Percentiles rank a stretch among this genome's conserved stretches.
Conservation (phyloP, 2,797 vertebrate genomes). For the Denticeps clupeoides region DNA sequence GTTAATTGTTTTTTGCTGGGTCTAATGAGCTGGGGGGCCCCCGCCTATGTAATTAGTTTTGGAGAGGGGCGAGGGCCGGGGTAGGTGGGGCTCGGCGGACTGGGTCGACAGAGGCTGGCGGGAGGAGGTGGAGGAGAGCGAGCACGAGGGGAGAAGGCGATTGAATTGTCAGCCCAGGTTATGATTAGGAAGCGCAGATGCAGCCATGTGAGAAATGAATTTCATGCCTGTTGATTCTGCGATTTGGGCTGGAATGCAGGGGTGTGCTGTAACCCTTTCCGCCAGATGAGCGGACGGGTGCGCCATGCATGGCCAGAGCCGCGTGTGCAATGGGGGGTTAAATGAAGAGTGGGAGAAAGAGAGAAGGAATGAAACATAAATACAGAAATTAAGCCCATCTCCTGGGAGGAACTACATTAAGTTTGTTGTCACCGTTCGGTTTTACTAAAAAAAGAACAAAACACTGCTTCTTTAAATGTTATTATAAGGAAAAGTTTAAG, state of each 20-base stretch:
- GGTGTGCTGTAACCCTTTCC: conserved; percentile 19
- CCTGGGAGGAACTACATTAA: too few species aligned
- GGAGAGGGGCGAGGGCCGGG: background rate
- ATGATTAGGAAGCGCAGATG: conserved; percentile 61
- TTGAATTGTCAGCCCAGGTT: conserved; percentile 68
- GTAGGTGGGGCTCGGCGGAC: conserved; percentile 12
- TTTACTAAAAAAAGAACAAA: too few species aligned
- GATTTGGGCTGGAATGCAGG: conserved; percentile 56
- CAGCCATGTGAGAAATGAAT: conserved; percentile 66
- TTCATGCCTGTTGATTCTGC: conserved; percentile 67
- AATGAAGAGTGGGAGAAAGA: conserved; percentile 8
- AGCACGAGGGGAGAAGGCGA: conserved; percentile 32
- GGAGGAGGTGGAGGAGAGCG: conserved; percentile 10
- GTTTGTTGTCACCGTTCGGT: too few species aligned
- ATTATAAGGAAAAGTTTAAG: too few species aligned
- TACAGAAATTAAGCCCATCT: too few species aligned
- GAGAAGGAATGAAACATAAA: too few species aligned
- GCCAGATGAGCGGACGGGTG: conserved; percentile 15
- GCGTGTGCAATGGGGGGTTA: background rate
- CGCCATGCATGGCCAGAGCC: conserved; percentile 4
- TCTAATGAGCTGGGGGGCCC: conserved; percentile 41
- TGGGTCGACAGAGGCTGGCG: background rate
- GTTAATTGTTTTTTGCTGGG: conserved; percentile 53
- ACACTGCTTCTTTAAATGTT: too few species aligned
- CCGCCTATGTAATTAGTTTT: conserved; percentile 32